Base-by-base conservation (phyloP, 2,113 vertebrate genomes). In the Stictonetta naevosa region DNA sequence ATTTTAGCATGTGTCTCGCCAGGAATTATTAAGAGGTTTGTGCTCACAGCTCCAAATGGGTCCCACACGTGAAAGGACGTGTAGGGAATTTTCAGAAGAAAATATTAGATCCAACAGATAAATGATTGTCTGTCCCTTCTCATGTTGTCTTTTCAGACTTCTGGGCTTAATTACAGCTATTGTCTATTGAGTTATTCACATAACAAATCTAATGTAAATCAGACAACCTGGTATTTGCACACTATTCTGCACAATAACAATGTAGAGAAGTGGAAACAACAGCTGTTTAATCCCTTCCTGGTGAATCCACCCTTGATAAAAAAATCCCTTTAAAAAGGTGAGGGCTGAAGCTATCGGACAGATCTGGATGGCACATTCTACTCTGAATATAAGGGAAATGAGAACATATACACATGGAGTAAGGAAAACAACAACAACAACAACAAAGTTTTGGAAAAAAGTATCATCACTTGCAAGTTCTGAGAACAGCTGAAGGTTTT, bases 1-100 rank as follows among this genome's bases (percentile, higher is more conserved):
- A 34, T 44, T 60, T 81, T 23, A 83, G 44, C 26, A 77, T 4
- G 11, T 0, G 0, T 3, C 29, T 62, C 34, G 80, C 6, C 19
- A 40, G 40, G 23, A 90, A 77, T 42, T 73, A 76, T 0, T 56
- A 29, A 59, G 34, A n/a, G 1, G 6, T 71, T 71, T 81, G 46
- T 71, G 50, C 11, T 88, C 44, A 7, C 3, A 13, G 3, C 40
- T 80, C 80, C 38, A 22, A 85, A 83, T 29, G 15, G 3, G 17
- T 56, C 79, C 36, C 75, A 52, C 16, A 84, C 34, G 14, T 50
- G 59, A 60, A 76, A 62, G 6, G 34, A 88, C 20, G 19, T 1
- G 7, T 13, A 77, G 5, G 11, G 33, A 66, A 92, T 48, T 14
- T 55, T 83, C 59, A 62, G 13, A 77, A 68, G 42, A 93, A 83